Evolutionary conservation across 2,113 vertebrate species (phyloP), one percentile per base, ranked within the genome.

Genomic region (Larimichthys polyactis): DNA sequence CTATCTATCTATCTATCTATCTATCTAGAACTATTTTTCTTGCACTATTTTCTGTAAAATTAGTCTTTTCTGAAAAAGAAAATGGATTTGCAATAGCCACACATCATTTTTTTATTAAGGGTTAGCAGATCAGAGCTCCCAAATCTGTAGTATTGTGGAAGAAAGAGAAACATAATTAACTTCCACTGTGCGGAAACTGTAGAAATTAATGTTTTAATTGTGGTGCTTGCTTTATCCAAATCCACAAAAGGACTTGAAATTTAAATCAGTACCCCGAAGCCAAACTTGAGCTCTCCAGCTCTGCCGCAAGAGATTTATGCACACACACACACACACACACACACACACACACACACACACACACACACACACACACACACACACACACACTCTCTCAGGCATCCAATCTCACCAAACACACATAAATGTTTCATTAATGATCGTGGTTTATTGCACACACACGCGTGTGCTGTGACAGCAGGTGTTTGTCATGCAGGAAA

Each of bases 231-330:
- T 67, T 71, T 36, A 32, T 60, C 63, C 57, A 73, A 81, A 83
- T 15, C 48, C 51, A 73, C 62, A 76, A 58, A 75, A 70, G 36
- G 63, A 75, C 12, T 12, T 11, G 49, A 62, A 62, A 54, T 70
- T 69, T 71, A 82, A 81, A 85, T 81, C 5, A 73, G 59, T 51
- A 49, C 16, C 29, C 36, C 4, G 8, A 77, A 71, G 76, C 62
- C 43, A 65, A 59, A 85, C n/a, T 43, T 14, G 5, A 59, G 73
- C 65, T 86, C 43, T 63, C 57, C 29, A 54, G n/a, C 69, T 49
- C 20, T 40, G 19, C 51, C 3, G 1, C 8, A 6, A 52, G 55
- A 72, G 36, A 64, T 59, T 22, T 54, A 44, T 36, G 15, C 40
- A 43, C 51, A 44, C 4, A 27, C 46, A 74, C 14, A 65, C 27